Conservation (phyloP, 2,888 invertebrate genomes). For the Keiferia lycopersicella region DNA sequence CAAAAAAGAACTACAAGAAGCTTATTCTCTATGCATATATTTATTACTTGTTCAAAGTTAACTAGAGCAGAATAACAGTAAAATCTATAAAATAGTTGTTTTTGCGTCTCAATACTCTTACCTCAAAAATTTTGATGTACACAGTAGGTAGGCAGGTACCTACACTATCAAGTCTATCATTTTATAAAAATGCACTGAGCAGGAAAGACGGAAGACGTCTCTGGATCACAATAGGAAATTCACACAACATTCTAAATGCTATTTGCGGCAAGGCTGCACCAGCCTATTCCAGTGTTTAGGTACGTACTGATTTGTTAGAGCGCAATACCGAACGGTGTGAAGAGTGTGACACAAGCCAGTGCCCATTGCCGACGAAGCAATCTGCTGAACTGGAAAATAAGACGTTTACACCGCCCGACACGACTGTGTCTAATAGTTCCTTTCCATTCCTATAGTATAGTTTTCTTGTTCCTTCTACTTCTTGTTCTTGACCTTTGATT, state of each 20-base stretch:
- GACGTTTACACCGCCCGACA: conserved; percentile 10
- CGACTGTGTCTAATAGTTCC: background rate
- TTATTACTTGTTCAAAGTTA: background rate
- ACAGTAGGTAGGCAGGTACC: conserved; percentile 8
- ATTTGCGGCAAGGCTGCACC: conserved; percentile 23
- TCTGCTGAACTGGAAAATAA: conserved; percentile 24
- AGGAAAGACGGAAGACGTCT: conserved; percentile 27
- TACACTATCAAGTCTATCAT: conserved; percentile 18
- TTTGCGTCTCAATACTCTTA: conserved; percentile 3
- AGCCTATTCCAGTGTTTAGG: conserved; percentile 19
- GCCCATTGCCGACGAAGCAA: conserved; percentile 24
- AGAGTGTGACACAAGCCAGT: conserved; percentile 22
- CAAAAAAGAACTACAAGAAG: background rate
- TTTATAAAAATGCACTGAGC: conserved; percentile 26
- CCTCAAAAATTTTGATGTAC: conserved; percentile 18
- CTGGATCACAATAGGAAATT: conserved; percentile 21
- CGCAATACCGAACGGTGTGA: conserved; percentile 15
- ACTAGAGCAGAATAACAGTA: conserved; percentile 14
- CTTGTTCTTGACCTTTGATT: too few relatives aligned
- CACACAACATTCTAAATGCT: conserved; percentile 26
- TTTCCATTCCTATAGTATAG: background rate
- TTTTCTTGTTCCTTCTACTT: too few relatives aligned
- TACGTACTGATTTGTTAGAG: conserved; percentile 19
- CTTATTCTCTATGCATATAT: background rate
- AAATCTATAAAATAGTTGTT: background rate